Evolutionary conservation across 2,888 invertebrate genomes (phyloP).

Genomic region (Cheilosia urbana): DNA sequence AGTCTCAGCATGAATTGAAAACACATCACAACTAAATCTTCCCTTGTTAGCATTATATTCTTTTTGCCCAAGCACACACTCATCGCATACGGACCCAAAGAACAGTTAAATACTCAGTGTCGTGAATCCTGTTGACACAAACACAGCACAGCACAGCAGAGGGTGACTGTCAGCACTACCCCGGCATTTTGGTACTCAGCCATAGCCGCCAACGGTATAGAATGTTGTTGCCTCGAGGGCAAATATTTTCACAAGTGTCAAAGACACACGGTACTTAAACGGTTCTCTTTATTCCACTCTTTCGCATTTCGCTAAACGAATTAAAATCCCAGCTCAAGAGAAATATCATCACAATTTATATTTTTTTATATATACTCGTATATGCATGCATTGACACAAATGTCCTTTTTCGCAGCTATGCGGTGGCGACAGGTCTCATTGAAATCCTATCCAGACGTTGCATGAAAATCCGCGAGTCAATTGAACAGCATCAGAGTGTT

Average conservation of each 20-base stretch:
- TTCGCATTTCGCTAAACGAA: constrained; percentile 73
- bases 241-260: constrained; percentile 85
- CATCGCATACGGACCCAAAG: constrained; percentile 39
- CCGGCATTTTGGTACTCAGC: constrained; percentile 15
- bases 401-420: constrained; percentile 86
- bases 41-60: constrained; percentile 43
- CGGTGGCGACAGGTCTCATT: constrained; percentile 91
- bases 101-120: constrained; percentile 74
- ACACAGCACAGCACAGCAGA: constrained; percentile 77
- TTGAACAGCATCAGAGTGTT: constrained; percentile 83
- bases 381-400: constrained; percentile 76
- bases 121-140: constrained; percentile 71
- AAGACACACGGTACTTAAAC: constrained; percentile 84
- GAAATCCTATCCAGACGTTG: constrained; percentile 90
- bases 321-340: constrained; percentile 51
- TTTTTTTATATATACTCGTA: neutral
- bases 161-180: constrained; percentile 76
- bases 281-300: constrained; percentile 51
- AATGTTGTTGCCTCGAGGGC: constrained; percentile 77
- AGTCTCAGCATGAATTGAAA: constrained; percentile 21
- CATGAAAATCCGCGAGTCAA: constrained; percentile 88
- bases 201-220: constrained; percentile 47
- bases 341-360: constrained; percentile 11
- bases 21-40: constrained; percentile 56
- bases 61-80: constrained; percentile 46